A percentile compares a stretch with the other conserved stretches of the same genome.
Evolutionary conservation across 2,888 invertebrate genomes (phyloP).

Genomic region (Cephus nigrinus): DNA sequence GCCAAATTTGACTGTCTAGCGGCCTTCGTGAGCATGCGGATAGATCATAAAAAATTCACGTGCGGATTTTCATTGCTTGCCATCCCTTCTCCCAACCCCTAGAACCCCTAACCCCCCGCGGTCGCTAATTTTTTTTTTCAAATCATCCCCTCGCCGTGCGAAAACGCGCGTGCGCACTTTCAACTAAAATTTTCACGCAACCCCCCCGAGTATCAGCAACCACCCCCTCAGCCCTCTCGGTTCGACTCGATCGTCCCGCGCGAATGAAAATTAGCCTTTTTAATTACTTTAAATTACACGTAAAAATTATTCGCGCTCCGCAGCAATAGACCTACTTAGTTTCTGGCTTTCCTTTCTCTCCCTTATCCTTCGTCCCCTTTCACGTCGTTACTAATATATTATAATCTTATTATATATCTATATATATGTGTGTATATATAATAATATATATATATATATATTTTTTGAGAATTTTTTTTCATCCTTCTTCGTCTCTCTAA

Average conservation of each 20-base stretch:
- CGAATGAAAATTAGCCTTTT: too few relatives aligned
- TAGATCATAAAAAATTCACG: too few relatives aligned
- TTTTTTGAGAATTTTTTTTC: slow-evolving; percentile 47
- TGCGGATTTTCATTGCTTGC: too few relatives aligned
- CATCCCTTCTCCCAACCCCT: too few relatives aligned
- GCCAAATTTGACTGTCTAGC: too few relatives aligned
- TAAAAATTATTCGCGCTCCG: slow-evolving; percentile 39
- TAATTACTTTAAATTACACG: slow-evolving; percentile 26
- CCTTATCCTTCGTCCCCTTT: slow-evolving; percentile 13
- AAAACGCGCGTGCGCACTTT: too few relatives aligned
- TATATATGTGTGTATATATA: slow-evolving; percentile 41
- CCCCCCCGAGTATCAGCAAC: slow-evolving; percentile 43
- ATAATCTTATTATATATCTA: slow-evolving; percentile 28
- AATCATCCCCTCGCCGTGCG: too few relatives aligned
- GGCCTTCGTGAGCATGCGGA: too few relatives aligned
- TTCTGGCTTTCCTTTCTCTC: slow-evolving; percentile 20
- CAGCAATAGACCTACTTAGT: slow-evolving; percentile 34
- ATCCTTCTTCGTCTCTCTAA: slow-evolving; percentile 35
- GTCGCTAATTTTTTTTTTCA: too few relatives aligned
- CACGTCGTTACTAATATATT: slow-evolving; percentile 35
- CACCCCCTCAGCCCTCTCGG: slow-evolving; percentile 29
- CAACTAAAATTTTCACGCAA: neutral
- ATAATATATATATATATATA: slow-evolving; percentile 30
- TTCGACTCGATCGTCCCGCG: neutral
- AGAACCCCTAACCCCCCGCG: too few relatives aligned